These are phyloP conservation scores for Drosophila pandora DNA, from an alignment of 1,140 invertebrate species.

Conservation along the genomic window DNA sequence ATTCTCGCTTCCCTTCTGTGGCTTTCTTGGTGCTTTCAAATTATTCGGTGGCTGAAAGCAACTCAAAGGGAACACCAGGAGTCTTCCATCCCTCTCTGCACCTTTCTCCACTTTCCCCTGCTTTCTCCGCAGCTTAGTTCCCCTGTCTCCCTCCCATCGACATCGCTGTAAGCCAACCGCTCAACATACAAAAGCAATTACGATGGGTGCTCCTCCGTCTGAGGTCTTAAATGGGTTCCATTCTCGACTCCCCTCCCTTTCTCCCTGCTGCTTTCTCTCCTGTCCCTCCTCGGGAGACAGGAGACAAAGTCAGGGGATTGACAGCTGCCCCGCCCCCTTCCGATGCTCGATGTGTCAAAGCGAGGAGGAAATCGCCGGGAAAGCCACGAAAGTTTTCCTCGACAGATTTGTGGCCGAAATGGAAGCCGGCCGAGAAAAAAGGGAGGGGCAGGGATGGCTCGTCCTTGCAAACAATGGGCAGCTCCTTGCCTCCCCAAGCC, in stretches of 20 bases:
- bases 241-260: neutral
- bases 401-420: slow-evolving; percentile 24
- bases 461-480: slow-evolving; percentile 18
- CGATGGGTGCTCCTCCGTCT: slow-evolving; percentile 31
- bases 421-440: slow-evolving; percentile 2
- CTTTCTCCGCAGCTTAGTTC: slow-evolving; percentile 19
- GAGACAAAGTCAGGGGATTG: slow-evolving; percentile 40
- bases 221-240: slow-evolving; percentile 16
- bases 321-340: neutral
- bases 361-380: slow-evolving; percentile 25
- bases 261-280: neutral
- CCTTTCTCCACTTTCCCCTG: neutral
- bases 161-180: slow-evolving; percentile 43
- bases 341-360: slow-evolving; percentile 35
- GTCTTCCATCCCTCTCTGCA: neutral
- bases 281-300: neutral
- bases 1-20: slow-evolving; percentile 48
- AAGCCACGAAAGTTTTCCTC: slow-evolving; percentile 22
- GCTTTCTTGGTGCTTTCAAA: slow-evolving; percentile 29
- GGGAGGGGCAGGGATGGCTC: neutral
- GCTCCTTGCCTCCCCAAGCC: neutral
- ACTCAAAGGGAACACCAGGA: slow-evolving; percentile 6
- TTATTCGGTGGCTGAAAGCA: slow-evolving; percentile 45
- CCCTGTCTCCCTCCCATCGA: slow-evolving; percentile 38
- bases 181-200: slow-evolving; percentile 68